These are phyloP conservation scores for Dreissena rostriformis DNA, from an alignment of 1,140 invertebrate genomes.

Conservation along the genomic window DNA sequence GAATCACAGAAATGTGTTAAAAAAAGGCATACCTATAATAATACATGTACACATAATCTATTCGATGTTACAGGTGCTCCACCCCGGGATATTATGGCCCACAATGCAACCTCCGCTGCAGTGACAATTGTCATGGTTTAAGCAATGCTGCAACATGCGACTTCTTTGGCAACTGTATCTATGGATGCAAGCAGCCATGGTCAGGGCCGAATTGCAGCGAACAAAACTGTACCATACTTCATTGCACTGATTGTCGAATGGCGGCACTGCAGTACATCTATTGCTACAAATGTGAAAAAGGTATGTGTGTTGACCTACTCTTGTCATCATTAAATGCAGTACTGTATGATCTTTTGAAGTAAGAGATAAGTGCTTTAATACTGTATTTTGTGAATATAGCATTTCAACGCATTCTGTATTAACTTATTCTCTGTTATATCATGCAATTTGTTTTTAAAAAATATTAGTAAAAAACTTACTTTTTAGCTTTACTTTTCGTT, in stretches of 20 bases:
- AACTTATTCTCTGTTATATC: too few relatives aligned
- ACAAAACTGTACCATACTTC: constrained; percentile 20
- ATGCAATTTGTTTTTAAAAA: too few relatives aligned
- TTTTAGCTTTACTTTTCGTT: constrained; percentile 14
- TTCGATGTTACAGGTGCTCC: neutral
- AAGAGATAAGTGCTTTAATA: neutral
- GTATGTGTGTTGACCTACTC: constrained; percentile 10
- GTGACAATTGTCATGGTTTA: constrained; percentile 22
- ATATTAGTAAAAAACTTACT: neutral
- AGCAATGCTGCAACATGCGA: constrained; percentile 20
- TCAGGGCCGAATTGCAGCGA: constrained; percentile 12
- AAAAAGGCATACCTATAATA: too few relatives aligned
- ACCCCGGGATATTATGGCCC: constrained; percentile 31
- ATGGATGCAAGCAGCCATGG: constrained; percentile 21
- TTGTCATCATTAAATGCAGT: neutral
- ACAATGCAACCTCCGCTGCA: constrained; percentile 23
- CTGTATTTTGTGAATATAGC: neutral
- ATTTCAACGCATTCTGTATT: too few relatives aligned
- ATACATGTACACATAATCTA: neutral
- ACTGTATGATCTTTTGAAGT: neutral
- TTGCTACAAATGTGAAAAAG: constrained; percentile 19
- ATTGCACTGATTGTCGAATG: constrained; percentile 33
- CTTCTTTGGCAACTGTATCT: constrained; percentile 30
- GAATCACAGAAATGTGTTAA: too few relatives aligned
- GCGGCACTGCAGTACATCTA: neutral